A percentile compares a stretch with the other conserved stretches of the same genome.
These are phyloP conservation scores for Tenrec ecaudatus DNA, from an alignment of 2,113 vertebrate genomes.

Conservation along the genomic window DNA sequence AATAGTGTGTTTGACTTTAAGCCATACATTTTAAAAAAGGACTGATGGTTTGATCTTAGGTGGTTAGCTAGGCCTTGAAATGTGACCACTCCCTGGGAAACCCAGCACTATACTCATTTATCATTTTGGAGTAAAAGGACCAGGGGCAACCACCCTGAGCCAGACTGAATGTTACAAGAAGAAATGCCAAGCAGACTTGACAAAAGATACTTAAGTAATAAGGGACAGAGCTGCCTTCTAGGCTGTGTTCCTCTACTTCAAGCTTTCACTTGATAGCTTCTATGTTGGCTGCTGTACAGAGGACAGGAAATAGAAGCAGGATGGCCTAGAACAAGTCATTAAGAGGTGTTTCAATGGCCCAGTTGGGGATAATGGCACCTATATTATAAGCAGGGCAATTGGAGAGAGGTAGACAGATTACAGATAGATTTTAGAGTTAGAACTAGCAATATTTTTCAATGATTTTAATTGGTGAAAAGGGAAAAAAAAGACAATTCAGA, in stretches of 20 bases:
- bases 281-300: neutral
- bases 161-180: neutral
- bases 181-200: neutral
- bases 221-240: neutral
- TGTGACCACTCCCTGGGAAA: neutral
- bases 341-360: neutral
- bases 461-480: neutral
- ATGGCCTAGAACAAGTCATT: neutral
- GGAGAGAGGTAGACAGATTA: neutral
- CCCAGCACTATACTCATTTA: neutral
- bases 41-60: neutral
- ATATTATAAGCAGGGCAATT: neutral
- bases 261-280: neutral
- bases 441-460: neutral
- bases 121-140: neutral
- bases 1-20: neutral
- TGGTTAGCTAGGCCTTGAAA: neutral
- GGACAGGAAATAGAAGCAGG: neutral
- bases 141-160: neutral
- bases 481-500: too few relatives aligned
- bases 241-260: neutral
- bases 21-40: neutral
- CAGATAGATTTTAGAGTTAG: neutral
- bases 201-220: neutral
- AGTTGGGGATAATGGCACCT: neutral